Base-by-base conservation (phyloP, 2,888 invertebrate genomes). In the Hermaeophaga mercurialis region DNA sequence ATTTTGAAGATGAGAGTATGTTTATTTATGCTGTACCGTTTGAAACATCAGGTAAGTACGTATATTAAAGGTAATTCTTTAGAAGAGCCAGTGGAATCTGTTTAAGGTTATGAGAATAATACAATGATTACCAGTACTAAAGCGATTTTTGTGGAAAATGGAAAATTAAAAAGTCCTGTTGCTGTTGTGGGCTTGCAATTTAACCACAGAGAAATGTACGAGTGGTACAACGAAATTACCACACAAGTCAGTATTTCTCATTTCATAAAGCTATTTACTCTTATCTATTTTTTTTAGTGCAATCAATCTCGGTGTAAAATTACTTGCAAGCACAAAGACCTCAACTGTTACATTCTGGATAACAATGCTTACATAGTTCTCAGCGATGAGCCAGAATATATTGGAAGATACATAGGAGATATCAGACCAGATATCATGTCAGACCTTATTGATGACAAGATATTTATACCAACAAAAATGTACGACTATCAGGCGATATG, bases 401-500 rank as follows among this genome's bases (percentile, higher is more conserved):
- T 75, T 2, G 76, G 76, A 2, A 85, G 91, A 57, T 95, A 95
- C 76, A 91, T 95, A 71, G 96, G 95, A 1, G 90, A 89, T 73
- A 84, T 94, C 36, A 54, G 74, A 36, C 70, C 74, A 3, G 85
- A 87, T 38, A 84, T 94, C 17, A 91, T 94, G 90, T 80, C 83
- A 53, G 84, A 82, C 66, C 77, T 91, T 45, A 83, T 94, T 0
- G 83, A 85, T 56, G 88, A 89, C 58, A 85, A 85, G 6, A 86
- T 95, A 26, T 95, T 85, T 75, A 86, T 85, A 65, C 81, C 84
- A 52, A 85, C 93, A 8, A 63, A 63, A 57, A 84, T 94, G 50
- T 88, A 88, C 63, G 94, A 95, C 75, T 95, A 94, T 73, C 95
- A 95, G 78, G 93, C 90, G 0, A 91, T 94, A 14, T 95, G 94